Conservation (phyloP, 2,888 invertebrate species). For the Onchidella celtica region DNA sequence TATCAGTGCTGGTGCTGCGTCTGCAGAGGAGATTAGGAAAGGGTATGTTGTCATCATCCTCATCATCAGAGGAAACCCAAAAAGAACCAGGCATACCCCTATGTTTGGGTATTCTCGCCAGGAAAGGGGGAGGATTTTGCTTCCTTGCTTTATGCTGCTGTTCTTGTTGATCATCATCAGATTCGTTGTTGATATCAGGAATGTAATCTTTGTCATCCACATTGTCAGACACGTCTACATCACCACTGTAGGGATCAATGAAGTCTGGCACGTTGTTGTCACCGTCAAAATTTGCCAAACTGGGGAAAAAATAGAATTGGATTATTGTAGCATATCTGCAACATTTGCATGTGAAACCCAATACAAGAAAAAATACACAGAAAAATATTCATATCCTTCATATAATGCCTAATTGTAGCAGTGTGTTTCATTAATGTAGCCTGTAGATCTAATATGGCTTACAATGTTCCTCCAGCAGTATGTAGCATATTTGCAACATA, state of each 20-base stretch:
- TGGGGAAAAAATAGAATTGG: background rate
- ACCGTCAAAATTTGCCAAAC: background rate
- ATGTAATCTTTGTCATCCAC: background rate
- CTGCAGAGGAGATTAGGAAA: too few species aligned
- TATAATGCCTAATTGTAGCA: too few species aligned
- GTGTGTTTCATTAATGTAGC: too few species aligned
- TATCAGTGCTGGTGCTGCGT: too few species aligned
- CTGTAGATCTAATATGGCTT: too few species aligned
- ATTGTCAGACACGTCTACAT: background rate
- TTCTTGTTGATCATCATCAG: background rate
- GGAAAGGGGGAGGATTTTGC: background rate
- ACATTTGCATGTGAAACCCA: too few species aligned
- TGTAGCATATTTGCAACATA: background rate
- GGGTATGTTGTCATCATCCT: background rate
- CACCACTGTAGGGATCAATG: background rate
- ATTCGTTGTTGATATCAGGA: background rate
- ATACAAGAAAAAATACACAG: too few species aligned
- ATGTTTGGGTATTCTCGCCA: background rate
- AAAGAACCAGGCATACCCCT: background rate
- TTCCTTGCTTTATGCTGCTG: background rate
- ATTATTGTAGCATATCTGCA: background rate
- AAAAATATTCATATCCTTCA: too few species aligned
- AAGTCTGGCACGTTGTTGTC: background rate
- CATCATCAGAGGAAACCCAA: background rate
- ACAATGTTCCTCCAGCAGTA: too few species aligned